These are phyloP conservation scores for Pegoplata infirma DNA, from an alignment of 2,888 invertebrate genomes.

Conservation along the genomic window DNA sequence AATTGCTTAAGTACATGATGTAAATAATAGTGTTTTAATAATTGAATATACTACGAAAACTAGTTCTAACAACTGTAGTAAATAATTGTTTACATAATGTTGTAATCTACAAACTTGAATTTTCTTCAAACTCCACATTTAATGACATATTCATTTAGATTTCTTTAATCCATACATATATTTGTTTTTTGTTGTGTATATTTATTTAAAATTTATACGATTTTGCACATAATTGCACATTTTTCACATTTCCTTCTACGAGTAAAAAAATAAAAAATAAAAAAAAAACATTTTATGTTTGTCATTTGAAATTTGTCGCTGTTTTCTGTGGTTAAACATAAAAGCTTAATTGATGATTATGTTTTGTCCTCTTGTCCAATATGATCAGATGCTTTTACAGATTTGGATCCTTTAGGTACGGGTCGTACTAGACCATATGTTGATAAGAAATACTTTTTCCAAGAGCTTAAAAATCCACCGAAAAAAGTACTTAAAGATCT, in stretches of 20 bases:
- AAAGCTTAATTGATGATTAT: conserved; percentile 58
- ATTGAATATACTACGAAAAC: too few relatives aligned
- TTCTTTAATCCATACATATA: neutral
- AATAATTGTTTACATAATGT: too few relatives aligned
- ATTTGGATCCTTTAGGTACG: conserved; percentile 94
- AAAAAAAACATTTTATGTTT: neutral
- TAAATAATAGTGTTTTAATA: too few relatives aligned
- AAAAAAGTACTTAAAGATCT: conserved; percentile 95
- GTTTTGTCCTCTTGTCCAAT: conserved; percentile 58
- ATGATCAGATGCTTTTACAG: conserved; percentile 90
- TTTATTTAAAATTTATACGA: neutral
- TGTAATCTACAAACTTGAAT: too few relatives aligned
- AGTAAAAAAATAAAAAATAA: neutral
- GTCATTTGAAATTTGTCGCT: conserved; percentile 13
- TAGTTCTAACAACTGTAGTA: too few relatives aligned
- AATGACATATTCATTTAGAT: too few relatives aligned
- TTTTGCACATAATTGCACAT: conserved; percentile 27
- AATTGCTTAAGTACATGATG: too few relatives aligned
- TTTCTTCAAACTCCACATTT: neutral
- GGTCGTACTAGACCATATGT: conserved; percentile 94
- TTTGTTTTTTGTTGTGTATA: neutral
- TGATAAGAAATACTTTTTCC: conserved; percentile 97
- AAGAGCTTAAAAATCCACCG: conserved; percentile 95
- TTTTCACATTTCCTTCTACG: conserved; percentile 12
- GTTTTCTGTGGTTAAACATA: conserved; percentile 36